Evolutionary conservation across 2,113 vertebrate genomes (phyloP).

Genomic region (Eubucco bourcierii): DNA sequence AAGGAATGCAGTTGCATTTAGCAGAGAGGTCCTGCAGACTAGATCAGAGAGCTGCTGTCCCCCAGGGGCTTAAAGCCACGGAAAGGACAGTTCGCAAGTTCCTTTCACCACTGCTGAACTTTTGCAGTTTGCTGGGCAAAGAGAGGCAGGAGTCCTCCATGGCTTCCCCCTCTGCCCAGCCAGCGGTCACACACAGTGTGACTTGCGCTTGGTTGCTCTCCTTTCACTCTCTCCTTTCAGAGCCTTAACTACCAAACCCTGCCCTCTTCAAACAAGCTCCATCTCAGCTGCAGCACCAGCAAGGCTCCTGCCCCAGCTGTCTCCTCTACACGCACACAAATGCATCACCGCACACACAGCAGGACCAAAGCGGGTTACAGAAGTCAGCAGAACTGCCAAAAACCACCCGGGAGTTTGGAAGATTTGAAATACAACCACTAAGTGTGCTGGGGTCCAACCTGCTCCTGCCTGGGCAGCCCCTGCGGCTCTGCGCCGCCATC

Average conservation of each 20-base stretch:
- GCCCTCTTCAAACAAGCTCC: background rate
- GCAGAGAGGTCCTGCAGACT: background rate
- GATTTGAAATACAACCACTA: rapidly evolving
- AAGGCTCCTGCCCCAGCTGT: background rate
- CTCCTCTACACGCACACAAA: rapidly evolving
- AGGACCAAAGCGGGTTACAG: background rate
- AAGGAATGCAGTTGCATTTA: background rate
- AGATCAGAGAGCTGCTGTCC: background rate
- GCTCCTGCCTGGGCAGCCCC: background rate
- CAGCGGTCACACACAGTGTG: rapidly evolving
- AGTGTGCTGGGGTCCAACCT: background rate
- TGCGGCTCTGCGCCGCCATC: rapidly evolving
- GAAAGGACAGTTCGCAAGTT: background rate
- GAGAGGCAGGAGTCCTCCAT: background rate
- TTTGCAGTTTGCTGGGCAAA: background rate
- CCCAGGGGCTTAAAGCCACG: background rate
- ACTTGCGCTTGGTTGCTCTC: rapidly evolving
- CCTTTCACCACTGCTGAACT: background rate
- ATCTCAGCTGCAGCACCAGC: background rate
- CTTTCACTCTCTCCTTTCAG: background rate
- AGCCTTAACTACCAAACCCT: background rate
- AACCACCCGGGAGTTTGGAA: background rate
- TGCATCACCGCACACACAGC: background rate
- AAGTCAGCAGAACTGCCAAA: background rate
- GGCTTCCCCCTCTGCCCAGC: background rate